Base-by-base conservation (phyloP, 53 echinoderm and acorn worm species). In the Crossaster papposus region DNA sequence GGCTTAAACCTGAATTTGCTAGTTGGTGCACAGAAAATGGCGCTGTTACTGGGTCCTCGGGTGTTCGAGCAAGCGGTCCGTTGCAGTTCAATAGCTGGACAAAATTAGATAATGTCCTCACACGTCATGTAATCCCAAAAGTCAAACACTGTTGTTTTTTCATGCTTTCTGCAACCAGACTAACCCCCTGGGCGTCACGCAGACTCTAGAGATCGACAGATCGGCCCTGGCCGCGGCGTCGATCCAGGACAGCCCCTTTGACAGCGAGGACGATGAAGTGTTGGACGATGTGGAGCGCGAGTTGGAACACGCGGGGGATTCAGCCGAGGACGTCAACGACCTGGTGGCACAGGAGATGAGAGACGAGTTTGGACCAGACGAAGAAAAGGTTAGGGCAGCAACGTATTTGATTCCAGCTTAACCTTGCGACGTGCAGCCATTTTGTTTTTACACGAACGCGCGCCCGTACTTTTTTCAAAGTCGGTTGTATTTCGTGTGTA, bases 331-430 rank as follows among this genome's bases (percentile, higher is more conserved):
- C 64, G 92, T 91, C 53, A 73, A 91, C 50, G 94, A 96, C 73
- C 88, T 96, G 28, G 91, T 96, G 77, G 95, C 93, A 26, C 92
- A 89, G 73, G 96, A 96, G 75, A 86, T 96, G 75, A 54, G 90
- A 64, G 92, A 88, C n/a, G 90, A 93, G 32, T 92, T 90, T 84
- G 91, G 82, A 23, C 89, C 91, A 37, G 91, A 95, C 14, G 88
- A 93, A 2, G 71, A 89, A 28, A 82, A 93, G 72, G 93, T 91
- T 28, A 35, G 79, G 37, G 15, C 12, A 79, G 28, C 20, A 18
- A 18, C 53, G 13, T 13, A 10, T 52, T 52, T 7, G 13, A 10
- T 52, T 52, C 53, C n/a, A n/a, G n/a, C n/a, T n/a, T n/a, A n/a
- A n/a, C n/a, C n/a, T n/a, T n/a, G n/a, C n/a, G n/a, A n/a, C n/a